Evolutionary conservation across 2,888 invertebrate genomes (phyloP).

Genomic region (Globia sparganii): DNA sequence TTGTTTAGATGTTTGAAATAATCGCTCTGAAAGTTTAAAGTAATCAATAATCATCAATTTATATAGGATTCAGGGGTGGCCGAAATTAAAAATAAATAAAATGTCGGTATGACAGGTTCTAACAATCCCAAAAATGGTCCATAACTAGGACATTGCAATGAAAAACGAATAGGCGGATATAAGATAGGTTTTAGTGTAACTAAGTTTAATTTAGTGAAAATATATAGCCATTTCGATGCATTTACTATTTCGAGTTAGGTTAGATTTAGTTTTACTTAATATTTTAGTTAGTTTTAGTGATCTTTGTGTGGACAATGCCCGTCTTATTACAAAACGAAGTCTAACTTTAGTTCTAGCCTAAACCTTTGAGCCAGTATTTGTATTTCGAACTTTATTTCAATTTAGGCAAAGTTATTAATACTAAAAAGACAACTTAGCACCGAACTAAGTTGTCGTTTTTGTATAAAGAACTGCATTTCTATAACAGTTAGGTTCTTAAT

Average conservation of each 20-base stretch:
- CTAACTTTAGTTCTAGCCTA: not conserved
- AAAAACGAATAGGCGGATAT: conserved; percentile 32
- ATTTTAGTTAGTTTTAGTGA: conserved; percentile 51
- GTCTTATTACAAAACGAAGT: not conserved
- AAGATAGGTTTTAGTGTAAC: conserved; percentile 11
- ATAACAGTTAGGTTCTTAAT: not conserved
- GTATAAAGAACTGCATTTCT: not conserved
- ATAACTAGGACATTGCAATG: conserved; percentile 46
- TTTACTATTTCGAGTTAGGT: conserved; percentile 71
- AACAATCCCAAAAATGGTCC: conserved; percentile 17
- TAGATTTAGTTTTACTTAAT: conserved; percentile 33
- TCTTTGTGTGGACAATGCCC: conserved; percentile 49
- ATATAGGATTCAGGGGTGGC: no score
- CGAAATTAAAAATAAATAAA: no score
- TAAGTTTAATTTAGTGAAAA: conserved; percentile 48
- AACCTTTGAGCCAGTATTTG: not conserved
- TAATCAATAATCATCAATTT: no score
- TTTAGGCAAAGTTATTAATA: not conserved
- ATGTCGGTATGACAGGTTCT: no score
- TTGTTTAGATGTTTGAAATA: no score
- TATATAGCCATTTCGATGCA: conserved; percentile 77
- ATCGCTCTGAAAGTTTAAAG: no score
- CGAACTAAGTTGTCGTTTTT: not conserved
- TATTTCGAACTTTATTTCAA: not conserved
- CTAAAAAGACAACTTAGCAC: not conserved